Conservation (phyloP, 2,888 invertebrate species). For the Miltochrista miniata region DNA sequence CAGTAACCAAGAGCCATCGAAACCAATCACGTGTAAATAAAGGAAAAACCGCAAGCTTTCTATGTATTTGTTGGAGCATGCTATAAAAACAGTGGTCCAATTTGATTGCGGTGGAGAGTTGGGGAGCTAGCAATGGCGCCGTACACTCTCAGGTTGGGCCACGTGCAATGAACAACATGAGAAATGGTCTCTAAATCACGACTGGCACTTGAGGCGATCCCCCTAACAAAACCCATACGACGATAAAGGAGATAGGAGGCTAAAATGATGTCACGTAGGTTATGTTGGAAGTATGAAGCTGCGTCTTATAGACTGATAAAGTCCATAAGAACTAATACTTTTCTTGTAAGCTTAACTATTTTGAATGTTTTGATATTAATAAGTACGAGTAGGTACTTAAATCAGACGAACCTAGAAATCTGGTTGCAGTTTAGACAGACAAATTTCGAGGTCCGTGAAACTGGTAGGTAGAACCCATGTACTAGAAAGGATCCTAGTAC, state of each 20-base stretch:
- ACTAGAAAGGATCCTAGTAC: too few relatives aligned
- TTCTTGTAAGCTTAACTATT: too few relatives aligned
- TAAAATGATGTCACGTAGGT: conserved; percentile 40
- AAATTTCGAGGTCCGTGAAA: too few relatives aligned
- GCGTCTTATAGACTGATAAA: too few relatives aligned
- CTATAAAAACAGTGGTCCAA: conserved; percentile 61
- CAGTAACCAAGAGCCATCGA: conserved; percentile 14
- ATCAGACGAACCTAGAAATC: too few relatives aligned
- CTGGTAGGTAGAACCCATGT: too few relatives aligned
- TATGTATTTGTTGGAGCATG: conserved; percentile 43
- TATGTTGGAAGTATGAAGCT: conserved; percentile 20
- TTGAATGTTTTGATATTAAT: too few relatives aligned
- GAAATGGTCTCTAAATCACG: conserved; percentile 67
- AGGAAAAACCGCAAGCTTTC: conserved; percentile 27
- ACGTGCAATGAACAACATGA: conserved; percentile 60
- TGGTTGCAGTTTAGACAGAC: too few relatives aligned
- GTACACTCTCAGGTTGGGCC: conserved; percentile 37
- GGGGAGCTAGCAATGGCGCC: too few relatives aligned
- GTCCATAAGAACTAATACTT: too few relatives aligned
- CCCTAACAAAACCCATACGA: conserved; percentile 38
- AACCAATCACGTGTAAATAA: conserved; percentile 27
- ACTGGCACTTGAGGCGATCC: conserved; percentile 50
- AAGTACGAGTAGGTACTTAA: too few relatives aligned
- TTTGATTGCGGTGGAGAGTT: conserved; percentile 58
- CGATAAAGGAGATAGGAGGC: conserved; percentile 34